Conservation (phyloP, 2,797 vertebrate species). For the Micromesistius poutassou region DNA sequence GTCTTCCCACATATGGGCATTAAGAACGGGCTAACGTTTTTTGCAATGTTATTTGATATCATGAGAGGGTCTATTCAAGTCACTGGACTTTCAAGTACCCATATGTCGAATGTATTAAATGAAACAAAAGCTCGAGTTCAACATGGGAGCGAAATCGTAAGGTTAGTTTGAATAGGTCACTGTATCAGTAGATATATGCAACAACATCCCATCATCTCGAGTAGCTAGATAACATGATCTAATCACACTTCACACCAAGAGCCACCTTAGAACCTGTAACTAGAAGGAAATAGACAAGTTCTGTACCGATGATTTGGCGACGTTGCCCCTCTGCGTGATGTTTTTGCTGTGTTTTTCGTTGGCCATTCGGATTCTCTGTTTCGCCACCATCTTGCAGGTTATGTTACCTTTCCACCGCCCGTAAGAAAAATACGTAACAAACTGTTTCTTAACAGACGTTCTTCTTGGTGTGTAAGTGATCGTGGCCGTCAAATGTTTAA, state of each 20-base stretch:
- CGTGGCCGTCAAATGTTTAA: background rate
- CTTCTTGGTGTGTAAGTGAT: background rate
- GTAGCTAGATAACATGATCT: background rate
- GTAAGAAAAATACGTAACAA: background rate
- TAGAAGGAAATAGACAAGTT: conserved; percentile 16
- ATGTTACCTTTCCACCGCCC: background rate
- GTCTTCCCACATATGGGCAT: background rate
- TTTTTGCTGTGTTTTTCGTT: conserved; percentile 99
- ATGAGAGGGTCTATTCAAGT: background rate
- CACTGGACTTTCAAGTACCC: background rate
- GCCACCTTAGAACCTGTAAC: background rate
- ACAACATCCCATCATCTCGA: background rate
- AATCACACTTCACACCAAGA: background rate
- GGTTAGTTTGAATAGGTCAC: background rate
- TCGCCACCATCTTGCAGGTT: conserved; percentile 84
- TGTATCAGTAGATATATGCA: background rate
- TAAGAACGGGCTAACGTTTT: no score
- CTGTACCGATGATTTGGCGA: conserved; percentile 87
- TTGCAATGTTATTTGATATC: background rate
- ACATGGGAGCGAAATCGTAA: background rate
- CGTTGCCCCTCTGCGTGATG: conserved; percentile 95
- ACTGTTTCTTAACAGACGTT: background rate
- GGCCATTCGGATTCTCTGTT: conserved; percentile 95
- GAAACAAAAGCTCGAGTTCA: background rate
- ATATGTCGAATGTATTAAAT: background rate